phyloP scores from a whole-genome alignment of 2,113 vertebrate species.

The Rhabdomys dilectus region DNA sequence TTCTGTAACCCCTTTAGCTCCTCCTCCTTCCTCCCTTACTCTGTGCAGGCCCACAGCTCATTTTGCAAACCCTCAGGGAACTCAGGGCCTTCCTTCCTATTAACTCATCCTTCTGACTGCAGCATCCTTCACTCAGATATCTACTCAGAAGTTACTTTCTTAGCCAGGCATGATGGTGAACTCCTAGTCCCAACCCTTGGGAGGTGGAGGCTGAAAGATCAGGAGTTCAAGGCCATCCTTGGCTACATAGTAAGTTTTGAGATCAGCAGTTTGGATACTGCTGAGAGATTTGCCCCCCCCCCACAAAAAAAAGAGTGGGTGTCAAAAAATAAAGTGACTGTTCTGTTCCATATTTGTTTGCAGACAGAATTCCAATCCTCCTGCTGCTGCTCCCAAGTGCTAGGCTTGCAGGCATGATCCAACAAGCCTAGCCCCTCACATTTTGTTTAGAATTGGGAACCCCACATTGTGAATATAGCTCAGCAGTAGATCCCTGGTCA shows the following conservation, averaged over 20 bases:
- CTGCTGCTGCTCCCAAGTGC: neutral
- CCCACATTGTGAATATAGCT: neutral
- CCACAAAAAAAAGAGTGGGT: neutral
- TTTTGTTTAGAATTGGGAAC: neutral
- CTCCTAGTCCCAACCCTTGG: neutral
- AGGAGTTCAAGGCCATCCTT: neutral
- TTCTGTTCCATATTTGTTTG: neutral
- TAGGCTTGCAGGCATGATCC: neutral
- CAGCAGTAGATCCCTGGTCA: neutral
- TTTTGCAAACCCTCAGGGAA: neutral
- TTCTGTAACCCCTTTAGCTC: neutral
- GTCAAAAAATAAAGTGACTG: neutral
- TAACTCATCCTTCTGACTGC: neutral
- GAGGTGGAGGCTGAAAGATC: neutral
- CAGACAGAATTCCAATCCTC: neutral
- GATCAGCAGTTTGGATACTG: neutral
- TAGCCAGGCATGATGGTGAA: neutral
- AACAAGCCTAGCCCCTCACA: neutral
- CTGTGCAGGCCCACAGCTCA: neutral
- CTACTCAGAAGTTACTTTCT: slow-evolving; percentile 24
- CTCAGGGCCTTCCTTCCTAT: neutral
- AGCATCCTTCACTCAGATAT: neutral
- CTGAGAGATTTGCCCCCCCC: neutral
- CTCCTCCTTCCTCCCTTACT: slow-evolving; percentile 11
- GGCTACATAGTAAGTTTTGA: neutral